Evolutionary conservation across 2,888 invertebrate genomes (phyloP).

Genomic region (Nephrotoma flavescens): DNA sequence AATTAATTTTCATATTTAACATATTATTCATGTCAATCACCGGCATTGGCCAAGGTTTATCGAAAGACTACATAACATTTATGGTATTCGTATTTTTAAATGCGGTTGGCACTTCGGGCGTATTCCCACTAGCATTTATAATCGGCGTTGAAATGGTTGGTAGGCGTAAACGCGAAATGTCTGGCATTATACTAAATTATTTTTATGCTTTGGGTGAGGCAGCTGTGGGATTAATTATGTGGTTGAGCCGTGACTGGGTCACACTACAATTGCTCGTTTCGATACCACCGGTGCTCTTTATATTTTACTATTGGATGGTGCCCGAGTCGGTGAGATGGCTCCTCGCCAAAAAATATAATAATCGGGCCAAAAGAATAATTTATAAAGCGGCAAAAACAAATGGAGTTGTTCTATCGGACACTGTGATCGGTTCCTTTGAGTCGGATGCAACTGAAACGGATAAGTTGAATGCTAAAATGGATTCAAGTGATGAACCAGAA

Average conservation of each 20-base stretch:
- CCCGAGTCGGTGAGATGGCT: conserved; percentile 55
- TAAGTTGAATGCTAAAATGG: conserved; percentile 7
- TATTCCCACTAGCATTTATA: conserved; percentile 44
- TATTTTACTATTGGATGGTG: conserved; percentile 44
- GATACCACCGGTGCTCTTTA: conserved; percentile 41
- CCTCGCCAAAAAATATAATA: conserved; percentile 37
- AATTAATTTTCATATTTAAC: conserved; percentile 40
- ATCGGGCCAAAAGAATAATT: conserved; percentile 39
- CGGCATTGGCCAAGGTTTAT: conserved; percentile 38
- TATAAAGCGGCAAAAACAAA: conserved; percentile 40
- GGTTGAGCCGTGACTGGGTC: conserved; percentile 44
- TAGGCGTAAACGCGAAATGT: conserved; percentile 42
- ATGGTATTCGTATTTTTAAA: conserved; percentile 38
- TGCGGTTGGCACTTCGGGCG: conserved; percentile 44
- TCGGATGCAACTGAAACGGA: conserved; percentile 6
- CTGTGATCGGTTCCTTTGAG: conserved; percentile 32
- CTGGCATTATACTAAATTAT: conserved; percentile 44
- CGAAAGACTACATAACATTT: conserved; percentile 38
- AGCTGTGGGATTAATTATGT: conserved; percentile 41
- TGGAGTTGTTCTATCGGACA: conserved; percentile 33
- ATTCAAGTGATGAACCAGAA: conserved; percentile 7
- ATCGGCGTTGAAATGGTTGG: conserved; percentile 52
- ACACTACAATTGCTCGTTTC: conserved; percentile 40
- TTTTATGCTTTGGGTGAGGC: conserved; percentile 52
- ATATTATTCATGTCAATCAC: conserved; percentile 41